phyloP scores from a whole-genome alignment of 2,888 invertebrate genomes.

The Aromia moschata region DNA sequence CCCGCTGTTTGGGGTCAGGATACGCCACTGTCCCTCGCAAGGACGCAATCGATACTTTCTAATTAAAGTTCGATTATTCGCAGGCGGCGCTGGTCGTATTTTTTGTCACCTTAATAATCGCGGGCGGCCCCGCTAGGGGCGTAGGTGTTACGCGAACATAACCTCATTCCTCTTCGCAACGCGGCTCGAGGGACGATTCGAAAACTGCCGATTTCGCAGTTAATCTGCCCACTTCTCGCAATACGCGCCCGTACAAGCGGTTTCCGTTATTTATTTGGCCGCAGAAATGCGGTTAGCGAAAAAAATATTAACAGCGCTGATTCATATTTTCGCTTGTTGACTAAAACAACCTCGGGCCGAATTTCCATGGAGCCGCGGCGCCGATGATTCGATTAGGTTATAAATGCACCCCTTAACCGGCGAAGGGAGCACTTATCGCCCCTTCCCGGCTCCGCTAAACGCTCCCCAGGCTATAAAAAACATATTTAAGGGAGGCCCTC shows the following conservation, averaged over 20 bases:
- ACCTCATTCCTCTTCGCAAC: too few species aligned
- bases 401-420: conserved; percentile 32
- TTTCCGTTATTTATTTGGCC: conserved; percentile 6
- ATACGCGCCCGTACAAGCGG: neutral
- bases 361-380: conserved; percentile 26
- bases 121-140: neutral
- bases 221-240: neutral
- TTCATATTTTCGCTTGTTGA: conserved; percentile 17
- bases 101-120: conserved; percentile 26
- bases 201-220: neutral
- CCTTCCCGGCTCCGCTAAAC: conserved; percentile 25
- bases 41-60: conserved; percentile 30
- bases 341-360: conserved; percentile 21
- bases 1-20: too few species aligned
- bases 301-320: conserved; percentile 51
- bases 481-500: conserved; percentile 29
- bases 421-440: conserved; percentile 17
- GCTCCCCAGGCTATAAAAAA: conserved; percentile 28
- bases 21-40: too few species aligned
- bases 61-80: conserved; percentile 36
- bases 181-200: neutral
- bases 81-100: conserved; percentile 31
- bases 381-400: conserved; percentile 33
- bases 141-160: too few species aligned
- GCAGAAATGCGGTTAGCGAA: conserved; percentile 42